Evolutionary conservation across 2,797 vertebrate species (phyloP), one percentile per base, ranked within the genome.

Genomic region (Etheostoma nigrum): DNA sequence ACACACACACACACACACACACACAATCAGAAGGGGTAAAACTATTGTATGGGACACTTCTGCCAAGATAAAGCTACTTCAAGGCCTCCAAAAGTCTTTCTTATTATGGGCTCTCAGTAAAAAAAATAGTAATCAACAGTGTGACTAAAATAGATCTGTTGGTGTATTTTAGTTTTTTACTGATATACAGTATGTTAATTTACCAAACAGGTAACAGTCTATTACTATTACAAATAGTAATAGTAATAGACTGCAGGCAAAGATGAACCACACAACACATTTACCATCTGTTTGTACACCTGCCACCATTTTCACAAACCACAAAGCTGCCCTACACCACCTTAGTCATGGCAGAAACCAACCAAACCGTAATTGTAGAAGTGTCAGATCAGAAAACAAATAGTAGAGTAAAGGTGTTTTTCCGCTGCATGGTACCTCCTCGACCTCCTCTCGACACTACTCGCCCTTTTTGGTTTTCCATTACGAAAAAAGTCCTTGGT

Each of bases 101-200:
- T 62, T 13, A 27, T 63, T 27, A 78, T 4, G n/a, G 21, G 51
- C n/a, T 58, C 2, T 51, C 1, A 9, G 53, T 42, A 25, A 51
- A 21, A 51, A 76, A 27, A 62, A 11, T 48, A 36, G n/a, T n/a
- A 58, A 69, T 40, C 30, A 60, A 13, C 51, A 15, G 5, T 0
- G 53, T 13, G 54, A 60, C 25, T 1, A 55, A 74, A 85, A 84
- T 79, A 87, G 85, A 72, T 76, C 61, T 21, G 58, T 49, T 65
- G 58, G 59, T 60, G 64, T 71, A 4, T 84, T 80, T 67, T 49
- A 60, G 65, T 74, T 83, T 78, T 53, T 76, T 47, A n/a, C 21
- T 63, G 47, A 80, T 72, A 27, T 27, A 27, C 21, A 23, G 21
- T 23, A 23, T 79, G 81, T 58, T 79, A 45, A 85, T 85, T 69